Evolutionary conservation across 2,113 vertebrate species (phyloP), one percentile per base, ranked within the genome.

Genomic region (Macheiramphus alcinus): DNA sequence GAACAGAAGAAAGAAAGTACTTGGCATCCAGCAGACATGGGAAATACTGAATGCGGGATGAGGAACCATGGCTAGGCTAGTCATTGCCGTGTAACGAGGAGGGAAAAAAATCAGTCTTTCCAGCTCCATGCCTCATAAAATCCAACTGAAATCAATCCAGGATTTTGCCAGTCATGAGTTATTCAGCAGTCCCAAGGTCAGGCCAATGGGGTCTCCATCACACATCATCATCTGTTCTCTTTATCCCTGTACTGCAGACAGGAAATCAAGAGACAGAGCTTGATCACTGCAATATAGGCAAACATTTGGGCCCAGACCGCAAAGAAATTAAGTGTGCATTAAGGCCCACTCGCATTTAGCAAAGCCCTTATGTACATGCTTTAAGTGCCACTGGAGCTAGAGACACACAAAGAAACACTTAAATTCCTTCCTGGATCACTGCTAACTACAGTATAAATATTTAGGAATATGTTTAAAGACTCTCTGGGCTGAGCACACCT

Each of bases 261-360:
- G 91, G 91, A 96, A 96, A 93, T 91, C 86, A 85, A 89, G 78
- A 93, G 93, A 59, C 73, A 87, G 80, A 66, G 48, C 66, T 91
- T 85, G 89, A 87, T 90, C 86, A 38, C 74, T 80, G 84, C 70
- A 94, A 53, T 81, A 58, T 1, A 94, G 80, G 80, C 89, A 91
- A 91, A 94, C 53, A 80, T 87, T 85, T 79, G 73, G 93, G 70
- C 40, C 73, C 73, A 87, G 89, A 52, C 80, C 84, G 38, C 56
- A 84, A 95, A 85, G 86, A 86, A 94, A 93, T 97, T 95, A 96
- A 92, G 36, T 93, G 83, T 92, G 88, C 86, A 94, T 96, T 96
- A 97, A 93, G 47, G 56, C 55, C 76, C 40, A 42, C 56, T 95
- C 67, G 53, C 5, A 1, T 94, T 87, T 85, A 95, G 90, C 59